Conservation (phyloP, 2,113 vertebrate species). For the Paratilapia polleni region DNA sequence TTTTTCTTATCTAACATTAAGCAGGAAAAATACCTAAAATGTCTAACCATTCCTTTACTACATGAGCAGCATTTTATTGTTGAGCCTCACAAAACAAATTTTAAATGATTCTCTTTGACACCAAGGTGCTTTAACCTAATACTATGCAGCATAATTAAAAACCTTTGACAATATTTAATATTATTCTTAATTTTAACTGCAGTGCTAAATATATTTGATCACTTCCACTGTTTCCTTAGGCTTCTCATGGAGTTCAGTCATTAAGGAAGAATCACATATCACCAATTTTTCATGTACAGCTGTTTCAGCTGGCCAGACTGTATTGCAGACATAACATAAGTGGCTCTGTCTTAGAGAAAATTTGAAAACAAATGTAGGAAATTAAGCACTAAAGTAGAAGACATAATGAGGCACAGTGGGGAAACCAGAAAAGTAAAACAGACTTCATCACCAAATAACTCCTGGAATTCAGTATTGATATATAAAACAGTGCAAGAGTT, state of each 20-base stretch:
- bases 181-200: too few species aligned
- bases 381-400: neutral
- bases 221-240: neutral
- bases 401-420: neutral
- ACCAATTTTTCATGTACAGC: neutral
- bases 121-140: neutral
- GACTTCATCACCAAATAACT: slow-evolving; percentile 16
- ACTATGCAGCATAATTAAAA: neutral
- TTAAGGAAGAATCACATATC: neutral
- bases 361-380: neutral
- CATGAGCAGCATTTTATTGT: neutral
- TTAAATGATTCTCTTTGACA: neutral
- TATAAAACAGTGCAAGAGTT: slow-evolving; percentile 6
- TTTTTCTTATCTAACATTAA: neutral
- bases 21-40: neutral
- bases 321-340: neutral
- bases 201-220: neutral
- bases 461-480: slow-evolving; percentile 14
- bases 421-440: neutral
- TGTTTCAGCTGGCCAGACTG: neutral
- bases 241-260: neutral
- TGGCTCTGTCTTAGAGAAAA: neutral
- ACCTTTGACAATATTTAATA: too few species aligned
- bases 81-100: neutral
- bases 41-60: neutral